Evolutionary conservation across 2,113 vertebrate species (phyloP), one percentile per base, ranked within the genome.

Genomic region (Picathartes gymnocephalus): DNA sequence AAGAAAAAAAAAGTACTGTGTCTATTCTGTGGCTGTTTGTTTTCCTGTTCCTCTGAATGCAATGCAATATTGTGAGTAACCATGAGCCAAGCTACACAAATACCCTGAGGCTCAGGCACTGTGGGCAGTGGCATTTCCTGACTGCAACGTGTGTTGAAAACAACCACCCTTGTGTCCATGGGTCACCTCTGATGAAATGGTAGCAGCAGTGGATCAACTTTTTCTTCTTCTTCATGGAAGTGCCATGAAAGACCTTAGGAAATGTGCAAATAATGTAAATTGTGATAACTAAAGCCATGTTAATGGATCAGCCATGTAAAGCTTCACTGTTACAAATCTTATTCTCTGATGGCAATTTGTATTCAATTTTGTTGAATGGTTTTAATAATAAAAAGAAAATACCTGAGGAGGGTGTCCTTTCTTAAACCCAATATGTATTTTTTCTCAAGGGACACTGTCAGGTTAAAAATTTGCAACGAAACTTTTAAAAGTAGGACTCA

Each of bases 241-340:
- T 60, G 39, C 71, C 57, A n/a, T 35, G 80, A 28, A 81, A 73
- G 65, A 70, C 74, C 35, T 64, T 68, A 81, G 69, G 69, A 79
- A 61, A 71, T 33, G 50, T 88, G 77, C 88, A 88, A 81, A 90
- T 79, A 68, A 69, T 72, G 47, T 39, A 62, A 81, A 30, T 47
- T 44, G 64, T 69, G 85, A 60, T 84, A 88, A 90, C 39, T 95
- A 84, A 97, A 97, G 97, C 97, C 97, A 96, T 96, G 97, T 78
- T 73, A 89, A 70, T 25, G 72, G 79, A 96, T 88, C 92, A 93
- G 94, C 69, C 57, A 71, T 72, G 81, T 70, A 30, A 39, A 91
- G 27, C 79, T 95, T 95, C 92, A 62, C 73, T 86, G 51, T 83
- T 85, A 92, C n/a, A 83, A 93, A 90, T 90, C 93, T 77, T 94